phyloP scores from a whole-genome alignment of 2,797 vertebrate species.

The Megaceryle alcyon region DNA sequence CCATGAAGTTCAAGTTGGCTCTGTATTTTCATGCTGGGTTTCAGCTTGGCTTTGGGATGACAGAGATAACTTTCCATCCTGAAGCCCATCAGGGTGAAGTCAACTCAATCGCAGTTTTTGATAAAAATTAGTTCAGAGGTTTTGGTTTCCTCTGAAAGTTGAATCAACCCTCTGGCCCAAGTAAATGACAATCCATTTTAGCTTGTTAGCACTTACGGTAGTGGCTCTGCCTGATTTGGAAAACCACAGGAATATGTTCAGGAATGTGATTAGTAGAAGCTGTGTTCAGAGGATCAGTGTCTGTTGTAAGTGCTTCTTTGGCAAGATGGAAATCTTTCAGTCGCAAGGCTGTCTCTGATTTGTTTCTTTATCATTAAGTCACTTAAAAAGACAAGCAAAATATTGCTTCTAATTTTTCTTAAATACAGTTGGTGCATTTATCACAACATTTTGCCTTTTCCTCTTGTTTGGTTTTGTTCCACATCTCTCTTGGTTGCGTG shows the following conservation, averaged over 20 bases:
- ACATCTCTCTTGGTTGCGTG: slow-evolving; percentile 27
- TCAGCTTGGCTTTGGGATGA: neutral
- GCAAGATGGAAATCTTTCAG: neutral
- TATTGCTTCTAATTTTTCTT: slow-evolving; percentile 64
- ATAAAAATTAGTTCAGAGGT: neutral
- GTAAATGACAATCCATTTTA: neutral
- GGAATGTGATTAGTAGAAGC: neutral
- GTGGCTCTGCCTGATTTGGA: neutral
- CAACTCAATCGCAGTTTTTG: neutral
- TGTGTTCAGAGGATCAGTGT: neutral
- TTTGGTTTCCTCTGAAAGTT: neutral
- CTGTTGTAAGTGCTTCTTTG: neutral
- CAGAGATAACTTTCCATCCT: neutral
- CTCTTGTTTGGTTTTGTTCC: slow-evolving; percentile 46
- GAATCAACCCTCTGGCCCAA: neutral
- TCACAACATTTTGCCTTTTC: slow-evolving; percentile 63
- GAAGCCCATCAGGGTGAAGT: neutral
- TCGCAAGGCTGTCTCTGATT: neutral
- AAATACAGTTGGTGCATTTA: slow-evolving; percentile 62
- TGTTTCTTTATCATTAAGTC: slow-evolving; percentile 39
- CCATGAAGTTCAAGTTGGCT: neutral
- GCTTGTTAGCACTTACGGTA: neutral
- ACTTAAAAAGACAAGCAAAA: slow-evolving; percentile 47
- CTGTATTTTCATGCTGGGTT: neutral
- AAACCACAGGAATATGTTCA: neutral